Percentiles rank a stretch among this genome's conserved stretches.
These are phyloP conservation scores for Coptodon bakossiorum DNA, from an alignment of 2,113 vertebrate genomes.

Conservation along the genomic window DNA sequence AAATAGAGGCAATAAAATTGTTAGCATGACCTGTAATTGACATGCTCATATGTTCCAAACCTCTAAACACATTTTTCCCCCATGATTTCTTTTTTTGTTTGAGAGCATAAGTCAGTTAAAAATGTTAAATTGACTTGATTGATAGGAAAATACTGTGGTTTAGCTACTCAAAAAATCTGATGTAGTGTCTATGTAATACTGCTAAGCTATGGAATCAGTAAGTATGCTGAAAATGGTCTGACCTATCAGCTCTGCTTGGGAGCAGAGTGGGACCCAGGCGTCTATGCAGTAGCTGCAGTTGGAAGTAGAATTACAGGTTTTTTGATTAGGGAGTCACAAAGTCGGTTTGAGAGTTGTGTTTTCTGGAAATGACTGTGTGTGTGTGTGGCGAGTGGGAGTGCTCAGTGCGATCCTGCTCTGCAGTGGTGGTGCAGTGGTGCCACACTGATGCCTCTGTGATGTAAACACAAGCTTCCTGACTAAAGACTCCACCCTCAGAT, in stretches of 20 bases:
- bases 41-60: neutral
- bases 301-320: constrained; percentile 26
- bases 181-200: neutral
- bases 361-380: neutral
- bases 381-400: neutral
- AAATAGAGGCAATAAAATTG: neutral
- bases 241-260: neutral
- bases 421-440: constrained; percentile 41
- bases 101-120: neutral
- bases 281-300: neutral
- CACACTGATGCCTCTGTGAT: neutral
- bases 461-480: constrained; percentile 23
- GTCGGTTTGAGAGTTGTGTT: neutral
- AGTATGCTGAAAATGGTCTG: neutral
- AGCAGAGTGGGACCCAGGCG: neutral
- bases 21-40: neutral
- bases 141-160: neutral
- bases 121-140: neutral
- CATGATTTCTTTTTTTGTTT: neutral
- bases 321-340: neutral
- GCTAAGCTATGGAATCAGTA: neutral
- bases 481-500: constrained; percentile 1
- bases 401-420: neutral
- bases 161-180: neutral
- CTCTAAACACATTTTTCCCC: neutral